A percentile compares a stretch with the other conserved stretches of the same genome.
phyloP scores from a whole-genome alignment of 1,140 invertebrate genomes.

The Drosophila tristis region DNA sequence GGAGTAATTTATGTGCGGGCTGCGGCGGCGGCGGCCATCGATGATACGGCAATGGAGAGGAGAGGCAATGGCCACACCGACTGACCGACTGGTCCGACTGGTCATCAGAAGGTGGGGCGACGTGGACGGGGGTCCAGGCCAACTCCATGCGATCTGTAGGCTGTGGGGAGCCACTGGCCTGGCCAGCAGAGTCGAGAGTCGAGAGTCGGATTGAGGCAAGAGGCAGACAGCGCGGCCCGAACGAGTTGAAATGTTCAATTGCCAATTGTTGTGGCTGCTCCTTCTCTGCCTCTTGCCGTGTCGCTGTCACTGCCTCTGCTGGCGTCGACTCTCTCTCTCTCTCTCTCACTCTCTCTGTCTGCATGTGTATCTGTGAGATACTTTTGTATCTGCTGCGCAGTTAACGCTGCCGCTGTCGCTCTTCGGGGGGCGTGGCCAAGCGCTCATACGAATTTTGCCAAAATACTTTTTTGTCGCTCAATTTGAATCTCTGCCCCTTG shows the following conservation, averaged over 20 bases:
- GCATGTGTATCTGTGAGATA: constrained; percentile 57
- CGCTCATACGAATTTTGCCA: constrained; percentile 34
- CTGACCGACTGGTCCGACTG: constrained; percentile 77
- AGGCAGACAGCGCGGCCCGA: constrained; percentile 66
- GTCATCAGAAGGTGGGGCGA: constrained; percentile 30
- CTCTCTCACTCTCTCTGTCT: constrained; percentile 9
- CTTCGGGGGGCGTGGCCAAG: constrained; percentile 71
- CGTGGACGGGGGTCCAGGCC: too few species aligned
- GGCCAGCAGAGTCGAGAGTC: constrained; percentile 5
- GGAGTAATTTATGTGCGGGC: constrained; percentile 72
- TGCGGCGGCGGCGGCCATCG: constrained; percentile 58
- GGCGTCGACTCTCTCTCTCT: constrained; percentile 17
- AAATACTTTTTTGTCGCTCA: constrained; percentile 69
- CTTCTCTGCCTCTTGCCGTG: background rate
- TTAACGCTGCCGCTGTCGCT: constrained; percentile 24
- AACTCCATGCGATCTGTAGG: background rate
- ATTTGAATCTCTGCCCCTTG: constrained; percentile 53
- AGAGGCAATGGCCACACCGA: constrained; percentile 50
- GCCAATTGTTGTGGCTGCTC: constrained; percentile 52
- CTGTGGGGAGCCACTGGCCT: too few species aligned
- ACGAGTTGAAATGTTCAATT: constrained; percentile 68
- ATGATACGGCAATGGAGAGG: constrained; percentile 45
- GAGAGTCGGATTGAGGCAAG: constrained; percentile 32
- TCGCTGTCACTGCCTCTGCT: constrained; percentile 10
- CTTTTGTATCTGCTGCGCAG: constrained; percentile 56